These are phyloP conservation scores for Pelosia muscerda DNA, from an alignment of 2,888 invertebrate genomes.

Conservation along the genomic window DNA sequence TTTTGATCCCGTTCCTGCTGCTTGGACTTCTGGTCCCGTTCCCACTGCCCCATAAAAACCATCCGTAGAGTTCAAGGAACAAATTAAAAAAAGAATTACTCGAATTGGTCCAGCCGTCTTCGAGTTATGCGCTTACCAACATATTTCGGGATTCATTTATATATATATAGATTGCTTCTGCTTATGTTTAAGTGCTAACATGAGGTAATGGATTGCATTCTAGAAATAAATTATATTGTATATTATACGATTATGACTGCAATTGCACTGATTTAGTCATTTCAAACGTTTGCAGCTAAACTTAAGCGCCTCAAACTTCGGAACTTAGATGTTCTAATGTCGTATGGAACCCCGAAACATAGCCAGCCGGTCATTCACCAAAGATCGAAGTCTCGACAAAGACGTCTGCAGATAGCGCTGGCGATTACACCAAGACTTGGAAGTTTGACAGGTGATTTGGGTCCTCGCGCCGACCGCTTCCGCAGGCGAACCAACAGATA, in stretches of 20 bases:
- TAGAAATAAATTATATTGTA: too few species aligned
- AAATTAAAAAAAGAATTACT: too few species aligned
- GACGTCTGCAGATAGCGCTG: slow-evolving; percentile 75
- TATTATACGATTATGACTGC: not conserved
- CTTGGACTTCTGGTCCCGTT: too few species aligned
- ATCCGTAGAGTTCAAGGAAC: too few species aligned
- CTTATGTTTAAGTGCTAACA: too few species aligned
- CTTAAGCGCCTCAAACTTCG: slow-evolving; percentile 24
- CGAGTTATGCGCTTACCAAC: too few species aligned
- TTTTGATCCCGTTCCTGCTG: too few species aligned
- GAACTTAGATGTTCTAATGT: slow-evolving; percentile 36
- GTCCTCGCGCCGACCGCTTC: slow-evolving; percentile 77
- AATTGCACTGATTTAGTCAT: not conserved
- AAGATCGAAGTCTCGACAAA: slow-evolving; percentile 78
- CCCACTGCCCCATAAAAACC: too few species aligned
- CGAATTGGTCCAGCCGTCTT: too few species aligned
- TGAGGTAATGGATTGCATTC: too few species aligned
- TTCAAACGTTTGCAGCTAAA: slow-evolving; percentile 29
- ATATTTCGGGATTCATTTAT: too few species aligned
- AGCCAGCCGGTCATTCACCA: slow-evolving; percentile 61
- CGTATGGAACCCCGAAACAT: slow-evolving; percentile 58
- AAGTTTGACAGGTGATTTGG: slow-evolving; percentile 85
- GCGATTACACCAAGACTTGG: slow-evolving; percentile 73
- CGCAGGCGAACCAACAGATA: slow-evolving; percentile 62
- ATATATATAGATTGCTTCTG: too few species aligned